Evolutionary conservation across 2,113 vertebrate genomes (phyloP).

Genomic region (Phoxinus phoxinus): DNA sequence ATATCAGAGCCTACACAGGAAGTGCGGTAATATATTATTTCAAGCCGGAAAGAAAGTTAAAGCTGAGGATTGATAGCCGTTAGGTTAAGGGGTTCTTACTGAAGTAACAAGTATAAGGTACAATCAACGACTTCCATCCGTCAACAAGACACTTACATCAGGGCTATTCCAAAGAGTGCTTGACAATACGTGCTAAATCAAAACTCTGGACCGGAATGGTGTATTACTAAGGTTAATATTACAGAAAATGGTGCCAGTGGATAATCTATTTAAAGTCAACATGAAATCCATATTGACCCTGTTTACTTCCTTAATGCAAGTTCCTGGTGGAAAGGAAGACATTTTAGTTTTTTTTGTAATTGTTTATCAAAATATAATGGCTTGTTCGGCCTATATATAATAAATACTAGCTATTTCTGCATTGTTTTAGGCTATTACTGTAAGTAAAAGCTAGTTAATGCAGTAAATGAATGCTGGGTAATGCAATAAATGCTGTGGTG

Average conservation of each 20-base stretch:
- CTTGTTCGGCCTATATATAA: background rate
- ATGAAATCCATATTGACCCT: background rate
- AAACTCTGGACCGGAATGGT: background rate
- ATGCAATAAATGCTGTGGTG: background rate
- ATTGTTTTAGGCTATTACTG: background rate
- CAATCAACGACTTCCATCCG: background rate
- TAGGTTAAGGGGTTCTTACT: background rate
- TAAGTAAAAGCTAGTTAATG: background rate
- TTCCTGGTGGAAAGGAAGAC: background rate
- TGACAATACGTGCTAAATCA: background rate
- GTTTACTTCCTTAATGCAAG: background rate
- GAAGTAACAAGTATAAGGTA: background rate
- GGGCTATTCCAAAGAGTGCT: background rate
- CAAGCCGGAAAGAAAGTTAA: background rate
- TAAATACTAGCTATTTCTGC: background rate
- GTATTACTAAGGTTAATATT: background rate
- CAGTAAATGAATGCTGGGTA: background rate
- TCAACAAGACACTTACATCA: constrained; percentile 14
- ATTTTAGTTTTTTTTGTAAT: background rate
- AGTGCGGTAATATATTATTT: constrained; percentile 12
- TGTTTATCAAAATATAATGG: background rate
- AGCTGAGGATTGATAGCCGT: background rate
- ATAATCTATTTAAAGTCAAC: background rate
- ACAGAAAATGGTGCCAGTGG: background rate
- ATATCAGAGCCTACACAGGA: background rate